Conservation (phyloP, 2,797 vertebrate genomes). For the Australoheros facetus region DNA sequence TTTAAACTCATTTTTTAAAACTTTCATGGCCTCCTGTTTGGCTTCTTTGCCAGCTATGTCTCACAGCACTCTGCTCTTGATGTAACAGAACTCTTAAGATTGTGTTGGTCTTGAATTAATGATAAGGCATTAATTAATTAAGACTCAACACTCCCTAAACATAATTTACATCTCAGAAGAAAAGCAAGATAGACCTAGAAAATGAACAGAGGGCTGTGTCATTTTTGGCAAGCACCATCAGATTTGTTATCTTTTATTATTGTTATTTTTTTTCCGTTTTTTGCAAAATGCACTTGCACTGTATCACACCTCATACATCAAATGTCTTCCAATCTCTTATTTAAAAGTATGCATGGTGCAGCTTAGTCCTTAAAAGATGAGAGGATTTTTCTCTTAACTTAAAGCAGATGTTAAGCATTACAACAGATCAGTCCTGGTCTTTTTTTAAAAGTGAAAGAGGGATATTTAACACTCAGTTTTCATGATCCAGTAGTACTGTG, state of each 20-base stretch:
- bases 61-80: constrained; percentile 20
- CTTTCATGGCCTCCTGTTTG: constrained; percentile 59
- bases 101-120: constrained; percentile 67
- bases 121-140: constrained; percentile 63
- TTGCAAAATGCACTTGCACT: constrained; percentile 16
- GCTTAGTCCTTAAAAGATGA: constrained; percentile 37
- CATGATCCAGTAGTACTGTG: constrained; percentile 84
- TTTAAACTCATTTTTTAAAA: constrained; percentile 60
- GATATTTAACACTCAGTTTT: constrained; percentile 79
- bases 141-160: constrained; percentile 44
- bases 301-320: constrained; percentile 58
- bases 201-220: constrained; percentile 34
- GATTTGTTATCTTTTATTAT: constrained; percentile 5
- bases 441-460: constrained; percentile 60
- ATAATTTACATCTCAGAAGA: constrained; percentile 43
- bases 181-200: constrained; percentile 33
- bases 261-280: neutral
- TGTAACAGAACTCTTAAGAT: constrained; percentile 61
- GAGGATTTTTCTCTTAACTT: constrained; percentile 34
- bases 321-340: constrained; percentile 42
- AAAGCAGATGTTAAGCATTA: constrained; percentile 86
- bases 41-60: constrained; percentile 37
- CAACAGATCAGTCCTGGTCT: constrained; percentile 80
- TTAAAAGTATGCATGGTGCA: constrained; percentile 33
- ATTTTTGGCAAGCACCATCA: constrained; percentile 34